phyloP scores from a whole-genome alignment of 2,113 vertebrate genomes.

The Peromyscus californicus region DNA sequence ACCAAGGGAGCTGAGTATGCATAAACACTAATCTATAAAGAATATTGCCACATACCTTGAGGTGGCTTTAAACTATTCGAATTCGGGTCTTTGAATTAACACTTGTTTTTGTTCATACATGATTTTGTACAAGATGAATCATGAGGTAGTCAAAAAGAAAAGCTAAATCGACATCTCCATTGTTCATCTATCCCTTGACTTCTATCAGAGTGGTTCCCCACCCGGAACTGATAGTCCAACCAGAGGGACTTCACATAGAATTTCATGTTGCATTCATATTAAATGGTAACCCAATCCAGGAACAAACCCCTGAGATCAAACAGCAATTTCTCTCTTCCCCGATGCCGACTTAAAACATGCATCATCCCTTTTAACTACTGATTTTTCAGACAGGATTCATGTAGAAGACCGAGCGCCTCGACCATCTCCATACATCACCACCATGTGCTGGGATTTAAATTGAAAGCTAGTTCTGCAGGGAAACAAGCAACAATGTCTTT shows the following conservation, averaged over 20 bases:
- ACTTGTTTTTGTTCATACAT: conserved; percentile 62
- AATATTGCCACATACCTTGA: neutral
- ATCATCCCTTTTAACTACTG: conserved; percentile 55
- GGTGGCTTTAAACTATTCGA: conserved; percentile 53
- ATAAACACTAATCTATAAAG: conserved; percentile 43
- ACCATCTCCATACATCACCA: conserved; percentile 47
- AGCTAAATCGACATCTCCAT: conserved; percentile 74
- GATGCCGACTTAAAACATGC: conserved; percentile 47
- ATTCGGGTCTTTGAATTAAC: conserved; percentile 75
- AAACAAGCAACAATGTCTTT: neutral
- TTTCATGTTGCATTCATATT: conserved; percentile 71
- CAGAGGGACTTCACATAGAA: conserved; percentile 67
- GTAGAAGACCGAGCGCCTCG: conserved; percentile 32
- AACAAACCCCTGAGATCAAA: conserved; percentile 64
- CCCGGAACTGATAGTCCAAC: conserved; percentile 59
- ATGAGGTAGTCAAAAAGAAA: conserved; percentile 40
- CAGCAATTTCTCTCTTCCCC: conserved; percentile 68
- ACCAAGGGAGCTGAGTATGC: neutral
- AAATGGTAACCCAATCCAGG: conserved; percentile 44
- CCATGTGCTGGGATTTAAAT: conserved; percentile 8
- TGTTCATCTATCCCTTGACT: conserved; percentile 75
- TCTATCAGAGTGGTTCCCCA: conserved; percentile 72
- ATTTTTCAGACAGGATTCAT: conserved; percentile 57
- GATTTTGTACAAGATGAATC: conserved; percentile 72
- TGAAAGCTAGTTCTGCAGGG: conserved; percentile 34